phyloP scores from a whole-genome alignment of 2,113 vertebrate genomes.

The Chiloscyllium plagiosum region DNA sequence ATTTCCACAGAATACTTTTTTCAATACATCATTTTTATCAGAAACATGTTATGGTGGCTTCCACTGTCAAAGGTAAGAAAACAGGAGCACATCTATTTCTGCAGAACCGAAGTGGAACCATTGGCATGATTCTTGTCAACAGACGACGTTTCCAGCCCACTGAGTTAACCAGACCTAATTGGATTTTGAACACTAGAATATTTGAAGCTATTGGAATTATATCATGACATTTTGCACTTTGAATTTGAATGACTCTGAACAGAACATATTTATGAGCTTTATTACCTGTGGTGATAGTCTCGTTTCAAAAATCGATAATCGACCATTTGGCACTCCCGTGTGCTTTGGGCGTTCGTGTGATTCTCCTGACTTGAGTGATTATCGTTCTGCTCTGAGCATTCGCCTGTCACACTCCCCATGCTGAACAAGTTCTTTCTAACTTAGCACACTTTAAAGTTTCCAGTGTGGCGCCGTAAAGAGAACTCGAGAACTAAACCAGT shows the following conservation, averaged over 20 bases:
- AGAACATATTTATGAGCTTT: background rate
- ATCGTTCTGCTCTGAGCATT: conserved; percentile 26
- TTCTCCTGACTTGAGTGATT: conserved; percentile 28
- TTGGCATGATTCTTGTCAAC: background rate
- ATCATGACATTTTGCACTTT: background rate
- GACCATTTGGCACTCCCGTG: conserved; percentile 30
- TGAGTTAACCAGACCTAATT: background rate
- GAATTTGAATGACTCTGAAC: background rate
- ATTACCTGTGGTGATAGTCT: conserved; percentile 59
- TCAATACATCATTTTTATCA: background rate
- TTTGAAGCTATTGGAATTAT: background rate
- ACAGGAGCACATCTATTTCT: background rate
- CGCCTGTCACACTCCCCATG: conserved; percentile 45
- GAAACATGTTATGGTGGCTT: background rate
- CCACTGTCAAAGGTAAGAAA: background rate
- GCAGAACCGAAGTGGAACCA: background rate
- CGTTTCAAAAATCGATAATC: conserved; percentile 42
- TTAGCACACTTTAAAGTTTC: background rate
- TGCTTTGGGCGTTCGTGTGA: conserved; percentile 20
- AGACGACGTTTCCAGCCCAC: background rate
- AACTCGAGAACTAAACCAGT: background rate
- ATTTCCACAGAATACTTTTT: background rate
- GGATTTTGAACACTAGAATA: background rate
- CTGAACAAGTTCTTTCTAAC: background rate
- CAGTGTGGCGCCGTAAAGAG: background rate